phyloP scores from a whole-genome alignment of 2,797 vertebrate genomes.

The Sphenopsis melanotis region DNA sequence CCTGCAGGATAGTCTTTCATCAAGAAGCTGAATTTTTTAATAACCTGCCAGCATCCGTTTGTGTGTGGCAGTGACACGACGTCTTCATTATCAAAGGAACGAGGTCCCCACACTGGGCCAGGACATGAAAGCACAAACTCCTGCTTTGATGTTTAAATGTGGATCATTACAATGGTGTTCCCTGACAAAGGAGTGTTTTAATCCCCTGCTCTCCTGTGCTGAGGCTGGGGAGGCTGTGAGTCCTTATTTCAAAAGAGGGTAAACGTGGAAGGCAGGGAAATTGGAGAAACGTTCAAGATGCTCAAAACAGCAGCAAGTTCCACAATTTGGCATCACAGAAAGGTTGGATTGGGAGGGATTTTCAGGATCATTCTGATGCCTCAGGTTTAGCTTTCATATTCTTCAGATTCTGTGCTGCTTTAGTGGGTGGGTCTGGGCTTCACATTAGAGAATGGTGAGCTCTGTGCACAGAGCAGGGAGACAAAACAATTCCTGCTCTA shows the following conservation, averaged over 20 bases:
- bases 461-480: background rate
- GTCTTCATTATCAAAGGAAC: constrained; percentile 80
- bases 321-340: background rate
- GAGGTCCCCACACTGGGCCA: constrained; percentile 70
- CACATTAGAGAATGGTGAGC: fast-evolving
- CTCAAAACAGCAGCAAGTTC: background rate
- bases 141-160: constrained; percentile 74
- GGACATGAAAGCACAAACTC: constrained; percentile 79
- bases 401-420: background rate
- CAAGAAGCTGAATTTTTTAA: constrained; percentile 83
- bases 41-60: constrained; percentile 81
- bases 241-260: background rate
- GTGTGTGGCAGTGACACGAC: constrained; percentile 73
- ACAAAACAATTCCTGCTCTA: background rate
- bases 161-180: constrained; percentile 42
- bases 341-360: background rate
- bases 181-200: constrained; percentile 69
- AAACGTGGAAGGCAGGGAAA: constrained; percentile 32
- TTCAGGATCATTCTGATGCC: background rate
- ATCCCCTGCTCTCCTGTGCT: constrained; percentile 52
- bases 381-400: background rate
- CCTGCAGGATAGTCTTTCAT: constrained; percentile 85
- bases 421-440: background rate
- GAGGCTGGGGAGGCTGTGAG: background rate
- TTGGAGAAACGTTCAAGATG: background rate